Evolutionary conservation across 2,888 invertebrate genomes (phyloP), one percentile per base, ranked within the genome.

Genomic region (Rhogogaster chlorosoma): DNA sequence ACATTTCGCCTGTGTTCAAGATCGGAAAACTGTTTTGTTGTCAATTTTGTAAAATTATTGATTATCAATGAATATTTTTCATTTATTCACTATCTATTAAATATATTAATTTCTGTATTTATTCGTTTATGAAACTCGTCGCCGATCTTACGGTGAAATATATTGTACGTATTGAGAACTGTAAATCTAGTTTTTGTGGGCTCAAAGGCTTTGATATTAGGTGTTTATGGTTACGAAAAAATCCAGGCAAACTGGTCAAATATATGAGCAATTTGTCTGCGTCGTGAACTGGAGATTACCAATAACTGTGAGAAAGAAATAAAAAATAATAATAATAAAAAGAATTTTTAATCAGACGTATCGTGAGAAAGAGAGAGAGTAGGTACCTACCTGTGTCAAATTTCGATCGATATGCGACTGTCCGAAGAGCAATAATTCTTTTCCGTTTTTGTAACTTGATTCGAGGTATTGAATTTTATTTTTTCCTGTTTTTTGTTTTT

Each of bases 341-440:
- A 61, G 22, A 12, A 22, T 26, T 67, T 67, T 67, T 32, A 67
- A 67, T 32, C 67, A 53, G 53, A n/a, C 18, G 32, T 26, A 26
- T 26, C 32, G 32, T 32, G 67, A 67, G 32, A n/a, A n/a, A n/a
- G n/a, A n/a, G n/a, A n/a, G n/a, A n/a, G n/a, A n/a, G n/a, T n/a
- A 67, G 6, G 32, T 67, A 15, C 26, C 6, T 26, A 32, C 29
- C 67, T 67, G 18, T 67, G 67, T 67, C 32, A 67, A 67, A 67
- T 32, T 67, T 29, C 67, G 32, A 67, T 67, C 67, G 67, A 67
- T 67, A 67, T 67, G 22, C 22, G 67, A 67, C 29, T 67, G 67
- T 32, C 29, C 32, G 67, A 67, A 67, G 67, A 67, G 26, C 18
- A 67, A 67, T 67, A 67, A 67, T 67, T 67, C 67, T 67, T 61